These are phyloP conservation scores for Toxotes chatareus DNA, from an alignment of 2,113 vertebrate genomes.

Conservation along the genomic window DNA sequence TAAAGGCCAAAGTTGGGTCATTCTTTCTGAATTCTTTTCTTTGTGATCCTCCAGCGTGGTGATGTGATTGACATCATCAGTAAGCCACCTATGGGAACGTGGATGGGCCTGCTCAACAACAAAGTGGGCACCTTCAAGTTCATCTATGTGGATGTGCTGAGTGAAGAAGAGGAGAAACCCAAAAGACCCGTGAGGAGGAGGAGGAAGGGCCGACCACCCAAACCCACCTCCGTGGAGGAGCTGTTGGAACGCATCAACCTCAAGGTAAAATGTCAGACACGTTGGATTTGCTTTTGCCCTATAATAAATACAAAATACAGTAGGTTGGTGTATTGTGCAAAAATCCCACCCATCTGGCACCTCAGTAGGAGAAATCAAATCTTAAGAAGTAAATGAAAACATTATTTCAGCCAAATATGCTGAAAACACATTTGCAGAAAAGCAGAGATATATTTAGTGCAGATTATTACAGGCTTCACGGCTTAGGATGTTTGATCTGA, in stretches of 20 bases:
- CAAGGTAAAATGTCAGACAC: conserved; percentile 83
- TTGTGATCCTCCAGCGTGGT: conserved; percentile 86
- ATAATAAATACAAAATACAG: background rate
- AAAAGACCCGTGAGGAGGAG: conserved; percentile 91
- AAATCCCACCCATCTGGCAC: conserved; percentile 11
- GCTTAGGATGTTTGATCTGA: conserved; percentile 46
- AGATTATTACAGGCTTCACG: conserved; percentile 47
- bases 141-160: conserved; percentile 97
- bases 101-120: conserved; percentile 99
- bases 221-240: conserved; percentile 96
- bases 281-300: background rate
- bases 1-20: background rate
- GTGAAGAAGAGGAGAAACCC: conserved; percentile 94
- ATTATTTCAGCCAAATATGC: conserved; percentile 16
- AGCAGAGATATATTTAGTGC: conserved; percentile 46
- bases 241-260: conserved; percentile 96
- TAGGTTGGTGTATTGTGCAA: too few species aligned
- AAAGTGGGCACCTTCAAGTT: conserved; percentile 99
- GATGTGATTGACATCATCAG: conserved; percentile 99
- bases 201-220: conserved; percentile 92
- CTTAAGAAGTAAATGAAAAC: conserved; percentile 28
- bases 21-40: background rate
- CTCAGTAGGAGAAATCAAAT: conserved; percentile 8
- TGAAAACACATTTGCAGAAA: conserved; percentile 41
- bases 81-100: conserved; percentile 99